These are phyloP conservation scores for Marisa cornuarietis DNA, from an alignment of 1,140 invertebrate genomes.

Conservation along the genomic window DNA sequence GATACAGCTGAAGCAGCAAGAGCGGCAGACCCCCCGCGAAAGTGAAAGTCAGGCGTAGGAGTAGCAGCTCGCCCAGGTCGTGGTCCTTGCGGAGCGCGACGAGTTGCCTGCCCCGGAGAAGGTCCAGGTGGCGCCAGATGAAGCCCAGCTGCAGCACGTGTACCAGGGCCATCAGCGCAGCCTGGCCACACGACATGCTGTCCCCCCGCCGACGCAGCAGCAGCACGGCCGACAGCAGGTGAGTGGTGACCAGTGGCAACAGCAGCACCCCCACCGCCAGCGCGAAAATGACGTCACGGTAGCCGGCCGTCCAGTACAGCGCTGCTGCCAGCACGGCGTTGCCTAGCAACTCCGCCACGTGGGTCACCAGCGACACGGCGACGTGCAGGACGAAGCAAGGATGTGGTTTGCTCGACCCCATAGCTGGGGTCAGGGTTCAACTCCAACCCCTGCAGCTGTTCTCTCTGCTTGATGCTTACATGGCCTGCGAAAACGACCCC, in stretches of 20 bases:
- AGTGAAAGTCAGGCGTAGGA: slow-evolving; percentile 85
- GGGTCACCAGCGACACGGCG: slow-evolving; percentile 40
- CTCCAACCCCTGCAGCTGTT: too few relatives aligned
- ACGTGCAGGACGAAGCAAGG: slow-evolving; percentile 42
- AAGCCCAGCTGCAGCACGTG: slow-evolving; percentile 85
- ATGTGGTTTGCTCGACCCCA: too few relatives aligned
- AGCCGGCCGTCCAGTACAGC: slow-evolving; percentile 16
- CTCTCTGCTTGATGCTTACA: too few relatives aligned
- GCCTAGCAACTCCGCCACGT: slow-evolving; percentile 43
- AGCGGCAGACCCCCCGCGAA: slow-evolving; percentile 89
- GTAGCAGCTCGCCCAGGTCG: slow-evolving; percentile 82
- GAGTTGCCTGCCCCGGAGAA: slow-evolving; percentile 87
- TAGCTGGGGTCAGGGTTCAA: too few relatives aligned
- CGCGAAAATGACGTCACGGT: slow-evolving; percentile 43
- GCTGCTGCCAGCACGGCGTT: slow-evolving; percentile 32
- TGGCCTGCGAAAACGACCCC: too few relatives aligned
- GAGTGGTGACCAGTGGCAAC: slow-evolving; percentile 48
- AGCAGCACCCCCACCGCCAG: slow-evolving; percentile 46
- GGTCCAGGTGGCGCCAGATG: slow-evolving; percentile 87
- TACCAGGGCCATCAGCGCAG: slow-evolving; percentile 67
- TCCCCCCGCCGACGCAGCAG: slow-evolving; percentile 44
- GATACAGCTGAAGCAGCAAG: slow-evolving; percentile 83
- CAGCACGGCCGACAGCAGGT: slow-evolving; percentile 52
- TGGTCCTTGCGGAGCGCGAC: slow-evolving; percentile 75
- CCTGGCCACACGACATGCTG: slow-evolving; percentile 34